A percentile compares a stretch with the other conserved stretches of the same genome.
Evolutionary conservation across 2,888 invertebrate species (phyloP).

Genomic region (Mamestra brassicae): DNA sequence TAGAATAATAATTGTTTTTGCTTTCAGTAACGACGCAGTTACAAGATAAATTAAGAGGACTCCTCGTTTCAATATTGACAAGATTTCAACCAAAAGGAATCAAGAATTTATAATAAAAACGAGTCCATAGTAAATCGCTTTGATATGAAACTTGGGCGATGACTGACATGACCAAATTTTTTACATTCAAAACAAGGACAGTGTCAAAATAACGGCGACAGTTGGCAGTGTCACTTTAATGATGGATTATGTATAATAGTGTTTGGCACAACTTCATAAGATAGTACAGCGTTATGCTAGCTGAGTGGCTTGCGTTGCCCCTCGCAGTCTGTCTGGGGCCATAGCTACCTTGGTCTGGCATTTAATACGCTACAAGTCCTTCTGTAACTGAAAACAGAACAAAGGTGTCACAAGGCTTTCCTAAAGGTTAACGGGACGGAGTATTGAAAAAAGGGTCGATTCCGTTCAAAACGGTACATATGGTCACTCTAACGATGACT

Average conservation of each 20-base stretch:
- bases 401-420: no score
- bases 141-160: constrained; percentile 22
- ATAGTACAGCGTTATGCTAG: no score
- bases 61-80: constrained; percentile 40
- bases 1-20: constrained; percentile 19
- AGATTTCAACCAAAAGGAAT: background rate
- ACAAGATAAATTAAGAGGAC: background rate
- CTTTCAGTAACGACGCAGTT: constrained; percentile 7
- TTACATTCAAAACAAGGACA: background rate
- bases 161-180: background rate
- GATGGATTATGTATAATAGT: no score
- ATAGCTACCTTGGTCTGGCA: no score
- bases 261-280: no score
- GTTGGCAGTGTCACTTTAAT: no score
- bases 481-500: background rate
- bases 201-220: background rate
- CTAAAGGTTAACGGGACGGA: no score
- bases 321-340: no score
- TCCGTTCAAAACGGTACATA: background rate
- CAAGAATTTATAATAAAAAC: constrained; percentile 11
- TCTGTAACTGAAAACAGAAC: no score
- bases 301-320: no score
- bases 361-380: no score
- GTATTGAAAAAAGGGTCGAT: background rate
- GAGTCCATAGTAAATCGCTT: constrained; percentile 21